Evolutionary conservation across 2,797 vertebrate species (phyloP).

Genomic region (Acestrorhynchus altus): DNA sequence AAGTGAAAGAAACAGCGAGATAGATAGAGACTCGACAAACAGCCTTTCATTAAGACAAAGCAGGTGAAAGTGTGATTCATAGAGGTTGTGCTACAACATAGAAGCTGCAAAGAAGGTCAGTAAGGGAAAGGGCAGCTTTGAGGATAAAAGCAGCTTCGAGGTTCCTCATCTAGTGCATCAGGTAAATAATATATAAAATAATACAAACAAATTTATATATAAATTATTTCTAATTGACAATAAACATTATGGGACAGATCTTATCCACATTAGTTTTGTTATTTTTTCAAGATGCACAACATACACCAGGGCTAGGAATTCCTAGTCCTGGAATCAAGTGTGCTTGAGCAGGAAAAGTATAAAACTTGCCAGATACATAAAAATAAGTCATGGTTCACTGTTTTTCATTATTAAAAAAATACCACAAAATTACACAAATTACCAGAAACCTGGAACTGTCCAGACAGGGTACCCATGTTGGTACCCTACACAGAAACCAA

Average conservation of each 20-base stretch:
- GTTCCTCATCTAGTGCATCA: neutral
- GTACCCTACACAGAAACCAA: too few species aligned
- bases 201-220: too few species aligned
- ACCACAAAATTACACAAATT: too few species aligned
- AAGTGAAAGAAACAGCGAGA: constrained; percentile 10
- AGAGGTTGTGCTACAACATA: constrained; percentile 1
- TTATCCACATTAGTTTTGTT: neutral
- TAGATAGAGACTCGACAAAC: neutral
- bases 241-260: neutral
- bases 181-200: neutral
- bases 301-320: too few species aligned
- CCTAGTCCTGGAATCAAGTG: too few species aligned
- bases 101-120: constrained; percentile 26
- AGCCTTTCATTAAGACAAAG: constrained; percentile 36
- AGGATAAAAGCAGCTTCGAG: constrained; percentile 8
- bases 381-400: too few species aligned
- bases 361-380: too few species aligned
- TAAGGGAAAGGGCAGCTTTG: constrained; percentile 5
- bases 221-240: neutral
- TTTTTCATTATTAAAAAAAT: too few species aligned
- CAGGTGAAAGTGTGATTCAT: constrained; percentile 17
- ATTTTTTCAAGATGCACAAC: too few species aligned
- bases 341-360: too few species aligned
- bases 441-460: too few species aligned
- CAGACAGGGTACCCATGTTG: too few species aligned